Evolutionary conservation across 2,797 vertebrate species (phyloP).

Genomic region (Bufotes viridis): DNA sequence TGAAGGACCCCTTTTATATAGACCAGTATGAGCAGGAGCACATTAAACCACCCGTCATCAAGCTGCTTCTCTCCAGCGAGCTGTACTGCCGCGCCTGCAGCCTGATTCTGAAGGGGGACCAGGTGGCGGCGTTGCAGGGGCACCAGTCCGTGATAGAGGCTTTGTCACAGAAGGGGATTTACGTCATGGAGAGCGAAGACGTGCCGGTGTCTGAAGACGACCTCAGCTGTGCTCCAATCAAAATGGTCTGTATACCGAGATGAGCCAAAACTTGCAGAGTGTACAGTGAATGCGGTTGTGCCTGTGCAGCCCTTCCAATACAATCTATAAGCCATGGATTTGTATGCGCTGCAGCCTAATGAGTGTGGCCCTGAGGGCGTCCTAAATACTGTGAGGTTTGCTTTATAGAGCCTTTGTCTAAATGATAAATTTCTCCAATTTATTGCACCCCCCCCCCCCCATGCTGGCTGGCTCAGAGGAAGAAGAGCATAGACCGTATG

Average conservation of each 20-base stretch:
- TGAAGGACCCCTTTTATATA: slow-evolving; percentile 94
- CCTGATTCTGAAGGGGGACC: slow-evolving; percentile 95
- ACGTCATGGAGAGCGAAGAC: slow-evolving; percentile 94
- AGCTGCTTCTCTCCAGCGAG: slow-evolving; percentile 90
- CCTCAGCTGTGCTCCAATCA: slow-evolving; percentile 87
- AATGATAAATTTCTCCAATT: no score
- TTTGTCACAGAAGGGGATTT: slow-evolving; percentile 94
- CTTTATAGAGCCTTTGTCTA: not conserved
- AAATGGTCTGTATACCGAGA: slow-evolving; percentile 87
- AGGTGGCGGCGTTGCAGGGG: slow-evolving; percentile 89
- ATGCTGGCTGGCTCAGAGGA: no score
- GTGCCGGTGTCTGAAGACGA: slow-evolving; percentile 88
- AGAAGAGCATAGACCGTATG: no score
- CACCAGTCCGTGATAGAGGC: slow-evolving; percentile 94
- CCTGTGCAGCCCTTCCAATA: not conserved
- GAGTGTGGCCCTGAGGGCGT: no score
- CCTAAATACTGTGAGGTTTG: no score
- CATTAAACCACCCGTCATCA: slow-evolving; percentile 94
- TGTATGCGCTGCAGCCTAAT: no score
- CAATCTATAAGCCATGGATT: not conserved
- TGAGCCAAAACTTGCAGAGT: not conserved
- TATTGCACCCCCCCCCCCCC: no score
- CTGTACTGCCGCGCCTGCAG: slow-evolving; percentile 96
- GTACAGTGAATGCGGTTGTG: not conserved
- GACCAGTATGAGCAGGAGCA: slow-evolving; percentile 99